Evolutionary conservation across 2,888 invertebrate species (phyloP), one percentile per base, ranked within the genome.

Genomic region (Thecocarcelia acutangulata): DNA sequence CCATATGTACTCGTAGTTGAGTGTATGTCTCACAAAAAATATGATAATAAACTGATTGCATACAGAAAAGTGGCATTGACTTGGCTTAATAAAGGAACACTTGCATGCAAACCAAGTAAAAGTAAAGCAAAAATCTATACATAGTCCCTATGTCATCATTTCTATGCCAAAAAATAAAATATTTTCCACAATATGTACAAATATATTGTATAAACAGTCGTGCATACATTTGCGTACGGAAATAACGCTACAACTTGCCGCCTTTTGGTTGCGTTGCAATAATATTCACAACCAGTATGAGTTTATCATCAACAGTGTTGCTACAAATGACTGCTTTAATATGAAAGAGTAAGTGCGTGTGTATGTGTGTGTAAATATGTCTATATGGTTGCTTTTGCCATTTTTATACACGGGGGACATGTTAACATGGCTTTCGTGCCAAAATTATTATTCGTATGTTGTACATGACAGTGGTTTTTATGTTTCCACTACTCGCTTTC

Each of bases 351-450:
- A 48, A 21, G 28, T 58, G 24, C 58, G 5, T 50, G 40, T 59
- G 24, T 75, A 2, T 68, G 21, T 72, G 1, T 64, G n/a, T n/a
- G n/a, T n/a, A n/a, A n/a, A n/a, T n/a, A n/a, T n/a, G n/a, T n/a
- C n/a, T n/a, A n/a, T n/a, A n/a, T n/a, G 33, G 61, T 78, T 72
- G 42, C 50, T 63, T 73, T 19, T 52, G 37, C 64, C 46, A 69
- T 74, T 58, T 76, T 74, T 69, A 84, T 85, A 85, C 84, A 86
- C 87, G 86, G 86, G 89, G 88, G 89, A 89, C 88, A 89, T 89
- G 89, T 89, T 89, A 89, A 89, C 89, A 89, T 87, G 89, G 88
- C 88, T 87, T 86, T 87, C 89, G 87, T 89, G 88, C 88, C 88
- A 87, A 88, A 89, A 88, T 89, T 89, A 89, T 89, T 89, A 89